Conservation (phyloP, 1,140 invertebrate species). For the Tribolium madens region DNA sequence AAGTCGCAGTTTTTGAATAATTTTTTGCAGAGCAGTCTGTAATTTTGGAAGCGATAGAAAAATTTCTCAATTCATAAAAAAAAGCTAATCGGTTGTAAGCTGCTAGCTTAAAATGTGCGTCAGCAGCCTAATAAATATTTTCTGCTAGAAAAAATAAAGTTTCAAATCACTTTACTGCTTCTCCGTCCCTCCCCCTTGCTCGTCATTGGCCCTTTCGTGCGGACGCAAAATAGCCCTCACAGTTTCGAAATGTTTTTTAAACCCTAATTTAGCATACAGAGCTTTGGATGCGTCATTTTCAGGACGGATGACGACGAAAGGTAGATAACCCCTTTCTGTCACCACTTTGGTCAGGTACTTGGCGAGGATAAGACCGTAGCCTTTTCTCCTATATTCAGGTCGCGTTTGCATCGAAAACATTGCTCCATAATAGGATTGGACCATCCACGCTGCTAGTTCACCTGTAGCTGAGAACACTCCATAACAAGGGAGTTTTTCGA, state of each 20-base stretch:
- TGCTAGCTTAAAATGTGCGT: slow-evolving; percentile 42
- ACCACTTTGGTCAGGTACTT: slow-evolving; percentile 75
- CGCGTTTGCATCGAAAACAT: slow-evolving; percentile 93
- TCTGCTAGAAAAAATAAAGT: no score
- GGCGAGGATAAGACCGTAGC: slow-evolving; percentile 78
- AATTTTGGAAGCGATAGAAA: no score
- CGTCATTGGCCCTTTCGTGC: slow-evolving; percentile 57
- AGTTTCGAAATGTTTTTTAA: slow-evolving; percentile 81
- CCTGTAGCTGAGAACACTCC: slow-evolving; percentile 79
- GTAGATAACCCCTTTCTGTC: slow-evolving; percentile 79
- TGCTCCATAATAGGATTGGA: slow-evolving; percentile 88
- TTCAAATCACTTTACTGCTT: not conserved
- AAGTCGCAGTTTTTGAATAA: no score
- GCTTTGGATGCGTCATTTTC: slow-evolving; percentile 86
- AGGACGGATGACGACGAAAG: slow-evolving; percentile 87
- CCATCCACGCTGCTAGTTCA: slow-evolving; percentile 85
- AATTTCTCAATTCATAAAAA: no score
- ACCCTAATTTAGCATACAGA: slow-evolving; percentile 83
- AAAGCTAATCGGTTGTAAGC: slow-evolving; percentile 34
- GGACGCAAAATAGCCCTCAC: slow-evolving; percentile 81
- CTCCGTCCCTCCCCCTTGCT: slow-evolving; percentile 59
- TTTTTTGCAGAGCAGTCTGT: no score
- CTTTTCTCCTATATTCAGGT: slow-evolving; percentile 83
- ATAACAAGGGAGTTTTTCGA: slow-evolving; percentile 79
- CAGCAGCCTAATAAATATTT: slow-evolving; percentile 30